Evolutionary conservation across 2,113 vertebrate genomes (phyloP).

Genomic region (Orcinus orca): DNA sequence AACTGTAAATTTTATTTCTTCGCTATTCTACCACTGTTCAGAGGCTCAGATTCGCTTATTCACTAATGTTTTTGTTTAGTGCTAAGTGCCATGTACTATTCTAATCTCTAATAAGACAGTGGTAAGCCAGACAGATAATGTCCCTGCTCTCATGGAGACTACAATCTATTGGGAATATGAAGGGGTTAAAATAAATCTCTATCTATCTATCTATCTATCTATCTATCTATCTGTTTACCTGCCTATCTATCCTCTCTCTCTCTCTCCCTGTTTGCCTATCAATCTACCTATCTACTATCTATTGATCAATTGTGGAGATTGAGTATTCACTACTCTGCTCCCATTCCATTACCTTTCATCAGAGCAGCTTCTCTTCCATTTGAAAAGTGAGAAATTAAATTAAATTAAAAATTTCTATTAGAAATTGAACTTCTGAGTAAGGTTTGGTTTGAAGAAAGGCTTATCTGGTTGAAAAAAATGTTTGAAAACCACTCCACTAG

Average conservation of each 20-base stretch:
- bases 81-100: neutral
- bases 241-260: neutral
- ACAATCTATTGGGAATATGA: neutral
- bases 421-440: neutral
- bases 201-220: neutral
- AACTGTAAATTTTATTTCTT: neutral
- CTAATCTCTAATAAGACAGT: neutral
- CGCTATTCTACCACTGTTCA: neutral
- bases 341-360: neutral
- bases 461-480: neutral
- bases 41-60: neutral
- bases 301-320: neutral
- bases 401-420: neutral
- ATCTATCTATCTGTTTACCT: neutral
- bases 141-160: neutral
- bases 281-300: neutral
- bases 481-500: neutral
- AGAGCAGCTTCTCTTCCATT: neutral
- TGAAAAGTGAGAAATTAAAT: neutral
- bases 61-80: neutral
- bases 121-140: neutral
- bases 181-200: neutral
- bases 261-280: neutral
- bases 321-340: neutral
- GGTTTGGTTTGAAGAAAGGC: conserved; percentile 10